Evolutionary conservation across 2,888 invertebrate genomes (phyloP).

Genomic region (Deladenus siricidicola): DNA sequence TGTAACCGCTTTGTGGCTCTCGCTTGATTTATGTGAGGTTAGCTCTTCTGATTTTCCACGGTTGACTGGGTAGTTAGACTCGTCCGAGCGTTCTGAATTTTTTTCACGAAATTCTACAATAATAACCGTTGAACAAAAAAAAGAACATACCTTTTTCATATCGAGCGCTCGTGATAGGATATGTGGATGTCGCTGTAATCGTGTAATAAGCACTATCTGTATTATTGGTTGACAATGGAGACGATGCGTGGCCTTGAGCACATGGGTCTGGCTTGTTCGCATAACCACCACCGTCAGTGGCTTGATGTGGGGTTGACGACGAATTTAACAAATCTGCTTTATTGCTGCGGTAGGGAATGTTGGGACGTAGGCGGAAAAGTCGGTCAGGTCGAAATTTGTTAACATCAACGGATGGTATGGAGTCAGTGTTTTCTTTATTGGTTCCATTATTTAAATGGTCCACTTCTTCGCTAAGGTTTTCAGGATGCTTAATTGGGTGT

Average conservation of each 20-base stretch:
- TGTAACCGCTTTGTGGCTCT: no score
- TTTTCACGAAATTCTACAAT: no score
- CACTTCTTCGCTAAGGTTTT: background rate
- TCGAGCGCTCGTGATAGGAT: no score
- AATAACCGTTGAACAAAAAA: no score
- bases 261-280: background rate
- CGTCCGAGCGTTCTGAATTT: no score
- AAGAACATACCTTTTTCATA: no score
- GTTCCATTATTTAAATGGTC: conserved; percentile 1
- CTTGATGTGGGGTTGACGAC: background rate
- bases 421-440: background rate
- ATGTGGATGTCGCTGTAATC: no score
- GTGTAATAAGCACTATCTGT: no score
- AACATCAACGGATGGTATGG: background rate
- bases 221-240: no score
- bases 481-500: background rate
- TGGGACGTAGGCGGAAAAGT: background rate
- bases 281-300: background rate
- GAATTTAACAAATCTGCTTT: background rate
- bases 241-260: background rate
- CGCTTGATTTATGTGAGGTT: no score
- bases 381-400: background rate
- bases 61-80: no score
- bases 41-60: no score
- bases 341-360: background rate